Conservation (phyloP, 1,140 invertebrate species). For the Teleopsis dalmanni region DNA sequence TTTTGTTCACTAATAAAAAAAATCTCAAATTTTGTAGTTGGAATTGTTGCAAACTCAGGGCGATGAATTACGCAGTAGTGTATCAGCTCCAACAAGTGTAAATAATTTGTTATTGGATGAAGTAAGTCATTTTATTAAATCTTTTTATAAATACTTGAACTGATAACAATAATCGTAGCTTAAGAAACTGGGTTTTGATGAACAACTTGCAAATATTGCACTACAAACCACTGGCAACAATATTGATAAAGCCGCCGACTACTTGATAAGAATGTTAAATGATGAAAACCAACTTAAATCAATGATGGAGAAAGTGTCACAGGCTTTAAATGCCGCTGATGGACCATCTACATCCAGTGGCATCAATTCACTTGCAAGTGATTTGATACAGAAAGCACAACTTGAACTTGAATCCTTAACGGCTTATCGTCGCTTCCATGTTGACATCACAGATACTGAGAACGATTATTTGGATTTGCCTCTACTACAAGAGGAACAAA, state of each 20-base stretch:
- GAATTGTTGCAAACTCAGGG: slow-evolving; percentile 25
- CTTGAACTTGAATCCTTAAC: slow-evolving; percentile 25
- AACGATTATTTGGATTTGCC: slow-evolving; percentile 57
- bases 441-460: slow-evolving; percentile 51
- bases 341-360: slow-evolving; percentile 26
- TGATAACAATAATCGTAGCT: no score
- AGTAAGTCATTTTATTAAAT: slow-evolving; percentile 21
- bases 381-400: slow-evolving; percentile 19
- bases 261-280: slow-evolving; percentile 40
- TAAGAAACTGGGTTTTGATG: slow-evolving; percentile 55
- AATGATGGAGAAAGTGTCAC: slow-evolving; percentile 17
- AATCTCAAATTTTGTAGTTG: slow-evolving; percentile 16
- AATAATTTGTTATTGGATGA: slow-evolving; percentile 45
- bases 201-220: slow-evolving; percentile 48
- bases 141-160: slow-evolving; percentile 6
- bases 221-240: slow-evolving; percentile 50
- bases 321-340: neutral
- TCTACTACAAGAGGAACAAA: slow-evolving; percentile 52
- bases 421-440: slow-evolving; percentile 52
- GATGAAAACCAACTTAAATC: slow-evolving; percentile 25
- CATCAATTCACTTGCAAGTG: slow-evolving; percentile 11
- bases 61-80: slow-evolving; percentile 12
- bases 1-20: neutral
- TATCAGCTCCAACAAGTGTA: slow-evolving; percentile 15
- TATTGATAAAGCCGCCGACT: slow-evolving; percentile 51